Conservation (phyloP, 2,113 vertebrate species). For the Mormoops blainvillei region DNA sequence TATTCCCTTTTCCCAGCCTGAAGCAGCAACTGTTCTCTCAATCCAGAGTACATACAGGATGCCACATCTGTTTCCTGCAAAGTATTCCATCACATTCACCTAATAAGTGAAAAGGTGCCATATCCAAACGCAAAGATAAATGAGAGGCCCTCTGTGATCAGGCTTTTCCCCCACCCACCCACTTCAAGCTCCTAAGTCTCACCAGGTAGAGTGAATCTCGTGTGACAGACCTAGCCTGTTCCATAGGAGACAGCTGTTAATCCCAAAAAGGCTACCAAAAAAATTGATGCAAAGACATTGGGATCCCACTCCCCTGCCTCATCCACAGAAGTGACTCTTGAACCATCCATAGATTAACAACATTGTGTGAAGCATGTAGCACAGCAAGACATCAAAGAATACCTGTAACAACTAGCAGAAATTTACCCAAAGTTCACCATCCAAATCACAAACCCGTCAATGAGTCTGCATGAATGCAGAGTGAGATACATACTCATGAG, state of each 20-base stretch:
- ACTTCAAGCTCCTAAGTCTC: constrained; percentile 15
- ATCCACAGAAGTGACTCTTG: background rate
- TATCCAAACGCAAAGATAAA: constrained; percentile 1
- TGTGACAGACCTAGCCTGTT: constrained; percentile 5
- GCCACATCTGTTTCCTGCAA: background rate
- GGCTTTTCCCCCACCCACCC: background rate
- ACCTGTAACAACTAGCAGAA: background rate
- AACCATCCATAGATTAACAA: background rate
- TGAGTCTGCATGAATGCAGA: background rate
- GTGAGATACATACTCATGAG: background rate
- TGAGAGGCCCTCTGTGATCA: constrained; percentile 25
- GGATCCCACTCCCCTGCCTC: background rate
- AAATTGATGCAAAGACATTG: background rate
- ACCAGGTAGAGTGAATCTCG: background rate
- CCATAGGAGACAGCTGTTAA: background rate
- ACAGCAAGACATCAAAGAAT: background rate
- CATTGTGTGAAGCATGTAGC: background rate
- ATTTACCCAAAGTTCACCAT: background rate
- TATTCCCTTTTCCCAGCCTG: background rate
- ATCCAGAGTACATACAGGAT: background rate
- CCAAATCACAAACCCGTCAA: background rate
- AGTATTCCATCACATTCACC: constrained; percentile 3
- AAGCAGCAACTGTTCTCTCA: background rate
- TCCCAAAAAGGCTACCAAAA: background rate
- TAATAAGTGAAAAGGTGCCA: background rate